Evolutionary conservation across 2,113 vertebrate species (phyloP).

Genomic region (Antechinus stuartii): DNA sequence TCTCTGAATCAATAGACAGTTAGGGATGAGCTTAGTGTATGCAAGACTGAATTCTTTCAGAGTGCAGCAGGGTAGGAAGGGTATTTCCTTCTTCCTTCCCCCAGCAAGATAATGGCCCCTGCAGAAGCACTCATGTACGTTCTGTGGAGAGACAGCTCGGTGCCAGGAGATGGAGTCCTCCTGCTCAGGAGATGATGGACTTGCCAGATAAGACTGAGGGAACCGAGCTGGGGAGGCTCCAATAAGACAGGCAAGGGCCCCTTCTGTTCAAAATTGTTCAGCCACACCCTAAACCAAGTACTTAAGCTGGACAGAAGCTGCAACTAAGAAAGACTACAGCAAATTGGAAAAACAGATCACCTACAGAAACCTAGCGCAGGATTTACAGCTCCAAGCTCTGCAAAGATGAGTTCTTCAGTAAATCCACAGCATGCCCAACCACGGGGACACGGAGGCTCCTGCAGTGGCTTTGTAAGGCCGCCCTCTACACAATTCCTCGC

Average conservation of each 20-base stretch:
- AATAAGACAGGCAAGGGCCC: background rate
- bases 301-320: background rate
- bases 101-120: background rate
- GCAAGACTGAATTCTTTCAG: background rate
- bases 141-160: background rate
- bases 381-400: no score
- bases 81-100: background rate
- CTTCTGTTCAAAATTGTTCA: background rate
- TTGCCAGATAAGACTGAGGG: background rate
- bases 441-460: background rate
- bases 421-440: background rate
- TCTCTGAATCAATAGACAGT: background rate
- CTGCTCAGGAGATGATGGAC: background rate
- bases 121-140: no score
- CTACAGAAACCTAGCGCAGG: background rate
- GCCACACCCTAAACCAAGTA: background rate
- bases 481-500: background rate
- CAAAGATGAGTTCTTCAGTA: background rate
- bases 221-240: background rate
- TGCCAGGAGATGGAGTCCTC: background rate
- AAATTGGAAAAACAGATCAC: background rate
- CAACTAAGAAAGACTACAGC: background rate
- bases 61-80: background rate
- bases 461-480: background rate
- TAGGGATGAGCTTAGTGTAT: background rate